Percentiles rank a stretch among this genome's conserved stretches.
phyloP scores from a whole-genome alignment of 2,888 invertebrate species.

The Limenitis camilla region DNA sequence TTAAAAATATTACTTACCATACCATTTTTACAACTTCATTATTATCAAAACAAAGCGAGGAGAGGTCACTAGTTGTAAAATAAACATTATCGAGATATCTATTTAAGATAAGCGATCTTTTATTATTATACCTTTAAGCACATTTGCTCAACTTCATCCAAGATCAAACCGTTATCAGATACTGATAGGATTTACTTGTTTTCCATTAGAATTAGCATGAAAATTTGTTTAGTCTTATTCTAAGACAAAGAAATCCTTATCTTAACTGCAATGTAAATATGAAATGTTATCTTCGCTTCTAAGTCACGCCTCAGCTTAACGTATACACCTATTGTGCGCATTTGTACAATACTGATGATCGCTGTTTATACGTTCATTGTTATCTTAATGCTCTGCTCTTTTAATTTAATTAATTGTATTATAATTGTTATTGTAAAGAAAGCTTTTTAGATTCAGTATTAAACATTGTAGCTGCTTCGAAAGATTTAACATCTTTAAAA shows the following conservation, averaged over 20 bases:
- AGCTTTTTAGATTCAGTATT: too few species aligned
- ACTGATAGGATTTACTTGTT: slow-evolving; percentile 1
- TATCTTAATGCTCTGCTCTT: slow-evolving; percentile 4
- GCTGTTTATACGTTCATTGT: slow-evolving; percentile 7
- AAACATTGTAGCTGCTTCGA: too few species aligned
- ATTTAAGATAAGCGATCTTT: too few species aligned
- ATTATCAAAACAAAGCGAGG: too few species aligned
- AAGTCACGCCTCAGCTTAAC: slow-evolving; percentile 16
- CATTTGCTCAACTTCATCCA: background rate
- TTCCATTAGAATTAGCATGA: slow-evolving; percentile 7
- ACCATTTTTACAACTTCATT: too few species aligned
- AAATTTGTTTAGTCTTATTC: slow-evolving; percentile 5
- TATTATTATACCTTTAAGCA: background rate
- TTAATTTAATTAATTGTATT: slow-evolving; percentile 3
- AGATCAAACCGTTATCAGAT: slow-evolving; percentile 4
- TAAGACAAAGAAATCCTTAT: slow-evolving; percentile 16
- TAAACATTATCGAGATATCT: too few species aligned
- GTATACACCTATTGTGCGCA: slow-evolving; percentile 12
- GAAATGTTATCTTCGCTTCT: slow-evolving; percentile 20
- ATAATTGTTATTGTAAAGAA: background rate
- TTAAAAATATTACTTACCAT: too few species aligned
- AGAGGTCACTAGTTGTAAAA: too few species aligned
- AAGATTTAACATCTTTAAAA: too few species aligned
- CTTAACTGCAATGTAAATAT: slow-evolving; percentile 23
- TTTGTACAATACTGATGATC: slow-evolving; percentile 3